A percentile compares a stretch with the other conserved stretches of the same genome.
Conservation (phyloP, 2,888 invertebrate species). For the Julus scandinavius region DNA sequence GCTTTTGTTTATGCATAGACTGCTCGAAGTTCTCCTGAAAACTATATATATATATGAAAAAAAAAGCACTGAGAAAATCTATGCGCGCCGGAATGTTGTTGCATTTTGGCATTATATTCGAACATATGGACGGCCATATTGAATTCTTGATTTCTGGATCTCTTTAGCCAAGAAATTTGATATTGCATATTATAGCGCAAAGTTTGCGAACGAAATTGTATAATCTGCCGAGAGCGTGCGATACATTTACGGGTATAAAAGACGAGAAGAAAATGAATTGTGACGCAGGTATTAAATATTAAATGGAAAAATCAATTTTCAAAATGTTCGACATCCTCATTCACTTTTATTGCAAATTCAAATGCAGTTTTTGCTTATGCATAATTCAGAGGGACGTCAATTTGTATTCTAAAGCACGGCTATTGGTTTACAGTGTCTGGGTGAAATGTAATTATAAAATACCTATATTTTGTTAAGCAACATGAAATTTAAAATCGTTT, state of each 20-base stretch:
- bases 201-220: conserved; percentile 25
- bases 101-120: neutral
- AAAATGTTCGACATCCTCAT: conserved; percentile 43
- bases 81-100: neutral
- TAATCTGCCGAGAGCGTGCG: neutral
- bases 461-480: neutral
- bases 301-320: conserved; percentile 43
- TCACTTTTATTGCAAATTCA: conserved; percentile 30
- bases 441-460: conserved; percentile 2
- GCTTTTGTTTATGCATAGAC: conserved; percentile 46
- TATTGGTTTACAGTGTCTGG: neutral
- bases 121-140: conserved; percentile 23
- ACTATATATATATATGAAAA: neutral
- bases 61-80: neutral
- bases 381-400: neutral
- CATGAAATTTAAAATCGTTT: neutral
- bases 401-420: neutral
- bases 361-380: conserved; percentile 24
- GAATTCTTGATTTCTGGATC: conserved; percentile 2
- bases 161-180: neutral
- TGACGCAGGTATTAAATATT: conserved; percentile 46
- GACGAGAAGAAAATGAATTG: conserved; percentile 36
- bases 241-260: neutral
- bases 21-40: neutral
- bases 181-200: conserved; percentile 41